Conservation (phyloP, 2,888 invertebrate species). For the Ypsolopha scabrella region DNA sequence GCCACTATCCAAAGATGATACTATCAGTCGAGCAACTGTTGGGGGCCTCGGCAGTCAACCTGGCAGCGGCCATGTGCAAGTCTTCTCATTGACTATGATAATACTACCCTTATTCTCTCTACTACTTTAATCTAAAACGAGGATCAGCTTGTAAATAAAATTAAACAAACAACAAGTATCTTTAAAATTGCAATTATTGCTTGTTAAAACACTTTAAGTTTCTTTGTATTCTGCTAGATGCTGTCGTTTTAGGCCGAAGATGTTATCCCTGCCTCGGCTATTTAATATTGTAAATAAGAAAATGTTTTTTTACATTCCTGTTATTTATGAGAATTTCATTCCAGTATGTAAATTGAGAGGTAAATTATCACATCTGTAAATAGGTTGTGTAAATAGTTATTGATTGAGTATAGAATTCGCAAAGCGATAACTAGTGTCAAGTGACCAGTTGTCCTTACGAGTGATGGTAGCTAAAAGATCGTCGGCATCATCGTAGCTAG, state of each 20-base stretch:
- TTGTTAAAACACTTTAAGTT: not conserved
- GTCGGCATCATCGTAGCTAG: constrained; percentile 17
- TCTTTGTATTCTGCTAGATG: constrained; percentile 37
- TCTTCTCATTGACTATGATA: constrained; percentile 30
- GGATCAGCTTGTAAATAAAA: constrained; percentile 41
- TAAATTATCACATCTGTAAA: constrained; percentile 59
- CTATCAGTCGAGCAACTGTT: constrained; percentile 41
- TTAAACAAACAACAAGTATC: constrained; percentile 14
- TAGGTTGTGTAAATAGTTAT: constrained; percentile 63
- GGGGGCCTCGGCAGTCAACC: constrained; percentile 49
- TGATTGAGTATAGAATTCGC: constrained; percentile 40
- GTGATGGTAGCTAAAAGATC: not conserved
- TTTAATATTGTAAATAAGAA: constrained; percentile 41
- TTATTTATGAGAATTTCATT: constrained; percentile 49
- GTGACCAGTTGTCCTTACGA: not conserved
- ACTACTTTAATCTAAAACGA: constrained; percentile 30
- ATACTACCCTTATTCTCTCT: constrained; percentile 36
- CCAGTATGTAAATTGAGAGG: constrained; percentile 43
- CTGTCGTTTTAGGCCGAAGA: constrained; percentile 38
- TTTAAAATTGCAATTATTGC: constrained; percentile 27
- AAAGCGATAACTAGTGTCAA: constrained; percentile 37
- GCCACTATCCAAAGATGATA: constrained; percentile 38
- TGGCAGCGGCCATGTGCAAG: constrained; percentile 26
- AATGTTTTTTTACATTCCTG: constrained; percentile 54
- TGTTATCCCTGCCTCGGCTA: constrained; percentile 19